Conservation (phyloP, 2,797 vertebrate genomes). For the Chaetophractus vellerosus region DNA sequence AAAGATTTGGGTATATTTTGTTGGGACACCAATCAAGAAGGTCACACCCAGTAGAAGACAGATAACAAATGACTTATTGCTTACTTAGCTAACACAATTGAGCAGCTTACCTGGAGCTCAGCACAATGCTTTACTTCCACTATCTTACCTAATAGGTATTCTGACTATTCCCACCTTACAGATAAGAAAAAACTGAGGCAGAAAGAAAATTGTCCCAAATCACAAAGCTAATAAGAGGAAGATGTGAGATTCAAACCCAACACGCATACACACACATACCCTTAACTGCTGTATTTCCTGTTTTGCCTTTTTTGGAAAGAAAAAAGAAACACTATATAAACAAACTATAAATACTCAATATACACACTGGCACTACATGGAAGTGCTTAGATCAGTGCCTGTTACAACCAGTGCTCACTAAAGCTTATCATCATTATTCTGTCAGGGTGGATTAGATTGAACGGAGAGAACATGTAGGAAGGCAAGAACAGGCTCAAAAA, state of each 20-base stretch:
- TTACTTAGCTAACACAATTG: neutral
- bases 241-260: neutral
- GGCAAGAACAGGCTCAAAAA: neutral
- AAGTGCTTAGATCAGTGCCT: neutral
- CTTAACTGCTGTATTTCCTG: neutral
- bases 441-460: neutral
- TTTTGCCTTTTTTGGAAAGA: neutral
- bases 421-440: neutral
- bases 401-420: neutral
- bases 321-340: neutral
- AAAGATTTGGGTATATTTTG: neutral
- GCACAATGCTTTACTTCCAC: neutral
- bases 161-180: neutral
- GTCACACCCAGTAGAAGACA: neutral
- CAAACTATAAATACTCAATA: neutral
- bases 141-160: neutral
- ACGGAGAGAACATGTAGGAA: neutral
- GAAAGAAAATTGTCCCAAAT: neutral
- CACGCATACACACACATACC: neutral
- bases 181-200: neutral
- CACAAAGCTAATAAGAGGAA: neutral
- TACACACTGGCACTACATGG: neutral
- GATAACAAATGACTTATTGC: neutral
- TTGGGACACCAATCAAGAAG: neutral
- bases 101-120: neutral